Percentiles rank a stretch among this genome's conserved stretches.
Evolutionary conservation across 2,888 invertebrate species (phyloP).

Genomic region (Teleiodes luculella): DNA sequence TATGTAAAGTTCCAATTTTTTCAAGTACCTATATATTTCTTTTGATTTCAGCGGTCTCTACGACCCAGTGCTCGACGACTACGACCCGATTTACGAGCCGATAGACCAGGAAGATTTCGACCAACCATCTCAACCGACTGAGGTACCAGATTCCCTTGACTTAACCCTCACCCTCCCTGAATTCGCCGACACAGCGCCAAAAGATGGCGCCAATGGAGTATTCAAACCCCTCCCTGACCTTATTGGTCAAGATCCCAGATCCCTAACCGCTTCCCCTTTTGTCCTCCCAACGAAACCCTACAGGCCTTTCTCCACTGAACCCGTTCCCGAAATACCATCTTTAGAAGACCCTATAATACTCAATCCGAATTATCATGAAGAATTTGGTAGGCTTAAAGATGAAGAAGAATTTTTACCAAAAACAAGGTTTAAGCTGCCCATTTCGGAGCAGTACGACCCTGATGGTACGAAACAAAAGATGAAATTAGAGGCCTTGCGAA

Average conservation of each 20-base stretch:
- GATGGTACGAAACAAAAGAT: conserved; percentile 35
- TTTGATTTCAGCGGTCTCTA: conserved; percentile 61
- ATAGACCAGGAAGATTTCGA: conserved; percentile 62
- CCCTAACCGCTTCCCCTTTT: conserved; percentile 52
- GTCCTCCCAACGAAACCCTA: conserved; percentile 46
- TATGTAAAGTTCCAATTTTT: neutral
- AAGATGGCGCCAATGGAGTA: neutral
- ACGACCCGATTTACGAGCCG: conserved; percentile 55
- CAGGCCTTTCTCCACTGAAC: conserved; percentile 60
- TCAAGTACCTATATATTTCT: conserved; percentile 8
- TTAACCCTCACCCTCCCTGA: conserved; percentile 10
- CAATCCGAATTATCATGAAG: conserved; percentile 53
- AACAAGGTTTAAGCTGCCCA: conserved; percentile 55
- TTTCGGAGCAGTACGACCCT: conserved; percentile 63
- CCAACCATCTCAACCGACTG: conserved; percentile 60
- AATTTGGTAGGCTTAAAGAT: conserved; percentile 37
- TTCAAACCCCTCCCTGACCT: conserved; percentile 3
- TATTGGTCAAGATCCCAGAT: conserved; percentile 30
- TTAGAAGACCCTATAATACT: conserved; percentile 63
- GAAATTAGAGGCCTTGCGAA: conserved; percentile 20
- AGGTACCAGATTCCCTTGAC: conserved; percentile 43
- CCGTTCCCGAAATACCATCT: conserved; percentile 46
- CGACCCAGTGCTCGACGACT: conserved; percentile 66
- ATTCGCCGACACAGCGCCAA: neutral
- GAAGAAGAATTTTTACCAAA: conserved; percentile 37